These are phyloP conservation scores for Isoperla grammatica DNA, from an alignment of 2,888 invertebrate genomes.

Conservation along the genomic window DNA sequence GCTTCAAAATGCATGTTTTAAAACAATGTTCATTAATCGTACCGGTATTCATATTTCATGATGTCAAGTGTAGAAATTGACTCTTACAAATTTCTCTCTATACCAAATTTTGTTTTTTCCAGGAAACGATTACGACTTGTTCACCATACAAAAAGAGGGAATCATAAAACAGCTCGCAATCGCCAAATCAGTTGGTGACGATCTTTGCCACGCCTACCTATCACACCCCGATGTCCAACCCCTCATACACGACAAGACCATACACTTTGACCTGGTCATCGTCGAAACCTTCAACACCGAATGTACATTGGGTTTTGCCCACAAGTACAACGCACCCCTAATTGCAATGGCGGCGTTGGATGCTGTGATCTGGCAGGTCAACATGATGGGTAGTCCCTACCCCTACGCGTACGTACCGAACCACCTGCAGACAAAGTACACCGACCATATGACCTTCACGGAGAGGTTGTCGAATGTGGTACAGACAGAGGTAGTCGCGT, in stretches of 20 bases:
- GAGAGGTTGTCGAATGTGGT: constrained; percentile 35
- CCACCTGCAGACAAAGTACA: constrained; percentile 31
- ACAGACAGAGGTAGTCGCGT: not conserved
- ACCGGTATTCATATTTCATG: too few relatives aligned
- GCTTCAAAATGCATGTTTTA: too few relatives aligned
- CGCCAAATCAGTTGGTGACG: not conserved
- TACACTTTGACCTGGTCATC: constrained; percentile 43
- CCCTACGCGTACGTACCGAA: constrained; percentile 41
- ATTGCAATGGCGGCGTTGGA: constrained; percentile 42
- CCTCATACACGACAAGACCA: constrained; percentile 16
- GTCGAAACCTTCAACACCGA: constrained; percentile 56
- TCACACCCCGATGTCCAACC: constrained; percentile 17
- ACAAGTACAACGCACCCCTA: constrained; percentile 51
- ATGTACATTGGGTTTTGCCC: constrained; percentile 55
- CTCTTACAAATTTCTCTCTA: too few relatives aligned
- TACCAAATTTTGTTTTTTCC: too few relatives aligned
- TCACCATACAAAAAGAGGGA: not conserved
- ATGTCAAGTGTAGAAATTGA: too few relatives aligned
- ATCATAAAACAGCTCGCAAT: not conserved
- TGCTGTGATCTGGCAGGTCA: constrained; percentile 28
- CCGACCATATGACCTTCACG: constrained; percentile 27
- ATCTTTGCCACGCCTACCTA: not conserved
- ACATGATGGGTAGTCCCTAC: constrained; percentile 50
- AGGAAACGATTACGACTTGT: not conserved
- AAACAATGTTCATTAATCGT: too few relatives aligned